Percentiles rank a stretch among this genome's conserved stretches.
phyloP scores from a whole-genome alignment of 2,797 vertebrate species.

The Caiman crocodilus region DNA sequence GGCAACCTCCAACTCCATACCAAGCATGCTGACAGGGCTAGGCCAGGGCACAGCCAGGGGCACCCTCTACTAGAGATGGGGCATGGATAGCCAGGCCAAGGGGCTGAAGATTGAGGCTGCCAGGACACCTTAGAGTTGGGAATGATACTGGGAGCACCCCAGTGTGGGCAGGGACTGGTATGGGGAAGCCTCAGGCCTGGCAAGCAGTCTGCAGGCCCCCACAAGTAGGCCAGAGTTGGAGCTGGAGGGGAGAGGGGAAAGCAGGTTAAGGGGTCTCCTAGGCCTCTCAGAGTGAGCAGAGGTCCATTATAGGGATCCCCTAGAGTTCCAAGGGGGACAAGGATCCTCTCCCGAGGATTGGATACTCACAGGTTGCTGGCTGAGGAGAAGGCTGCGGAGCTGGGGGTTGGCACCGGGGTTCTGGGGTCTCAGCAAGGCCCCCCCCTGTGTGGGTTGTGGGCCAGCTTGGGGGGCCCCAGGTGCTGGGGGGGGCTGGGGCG shows the following conservation, averaged over 20 bases:
- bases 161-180: not conserved
- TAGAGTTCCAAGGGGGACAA: not conserved
- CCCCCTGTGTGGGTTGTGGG: constrained; percentile 82
- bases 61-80: no score
- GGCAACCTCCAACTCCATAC: no score
- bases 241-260: not conserved
- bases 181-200: not conserved
- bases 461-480: constrained; percentile 79
- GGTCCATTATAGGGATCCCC: not conserved
- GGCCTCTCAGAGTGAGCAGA: not conserved
- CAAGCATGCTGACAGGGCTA: no score
- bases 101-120: not conserved
- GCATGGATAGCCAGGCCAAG: no score
- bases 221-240: no score
- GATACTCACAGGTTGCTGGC: constrained; percentile 89
- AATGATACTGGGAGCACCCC: no score
- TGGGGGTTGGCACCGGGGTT: constrained; percentile 95
- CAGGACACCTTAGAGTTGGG: no score
- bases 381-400: constrained; percentile 93
- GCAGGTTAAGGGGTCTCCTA: not conserved
- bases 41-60: no score
- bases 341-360: not conserved
- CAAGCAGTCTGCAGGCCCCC: no score
- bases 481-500: constrained; percentile 54
- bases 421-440: constrained; percentile 87